phyloP scores from a whole-genome alignment of 2,113 vertebrate genomes.

The Aldabrachelys gigantea region DNA sequence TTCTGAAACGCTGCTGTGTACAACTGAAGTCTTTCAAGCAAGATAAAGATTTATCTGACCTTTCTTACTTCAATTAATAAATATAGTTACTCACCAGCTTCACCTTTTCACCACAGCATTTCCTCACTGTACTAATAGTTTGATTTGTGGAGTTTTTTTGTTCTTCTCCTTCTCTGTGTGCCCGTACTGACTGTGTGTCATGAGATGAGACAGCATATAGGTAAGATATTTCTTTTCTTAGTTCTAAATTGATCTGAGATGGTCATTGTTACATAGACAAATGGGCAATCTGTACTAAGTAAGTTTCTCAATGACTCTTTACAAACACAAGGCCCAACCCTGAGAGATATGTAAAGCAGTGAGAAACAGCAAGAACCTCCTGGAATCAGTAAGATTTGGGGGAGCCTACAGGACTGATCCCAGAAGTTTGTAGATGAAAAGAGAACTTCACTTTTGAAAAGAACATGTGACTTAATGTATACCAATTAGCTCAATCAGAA shows the following conservation, averaged over 20 bases:
- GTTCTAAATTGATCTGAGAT: neutral
- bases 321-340: neutral
- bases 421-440: neutral
- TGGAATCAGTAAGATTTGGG: neutral
- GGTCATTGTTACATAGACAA: neutral
- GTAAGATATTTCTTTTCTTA: slow-evolving; percentile 10
- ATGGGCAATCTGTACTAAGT: neutral
- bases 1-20: slow-evolving; percentile 42
- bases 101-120: slow-evolving; percentile 56
- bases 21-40: slow-evolving; percentile 41
- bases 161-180: neutral
- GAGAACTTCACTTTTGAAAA: neutral
- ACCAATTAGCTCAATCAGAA: neutral
- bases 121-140: neutral
- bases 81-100: slow-evolving; percentile 47
- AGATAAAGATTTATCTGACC: slow-evolving; percentile 66
- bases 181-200: neutral
- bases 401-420: neutral
- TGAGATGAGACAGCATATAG: neutral
- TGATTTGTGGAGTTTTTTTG: slow-evolving; percentile 17
- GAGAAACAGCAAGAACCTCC: neutral
- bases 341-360: neutral
- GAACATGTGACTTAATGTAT: neutral
- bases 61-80: slow-evolving; percentile 72
- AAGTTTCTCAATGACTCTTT: neutral